Evolutionary conservation across 2,888 invertebrate species (phyloP), one percentile per base, ranked within the genome.

Genomic region (Crossocerus cetratus): DNA sequence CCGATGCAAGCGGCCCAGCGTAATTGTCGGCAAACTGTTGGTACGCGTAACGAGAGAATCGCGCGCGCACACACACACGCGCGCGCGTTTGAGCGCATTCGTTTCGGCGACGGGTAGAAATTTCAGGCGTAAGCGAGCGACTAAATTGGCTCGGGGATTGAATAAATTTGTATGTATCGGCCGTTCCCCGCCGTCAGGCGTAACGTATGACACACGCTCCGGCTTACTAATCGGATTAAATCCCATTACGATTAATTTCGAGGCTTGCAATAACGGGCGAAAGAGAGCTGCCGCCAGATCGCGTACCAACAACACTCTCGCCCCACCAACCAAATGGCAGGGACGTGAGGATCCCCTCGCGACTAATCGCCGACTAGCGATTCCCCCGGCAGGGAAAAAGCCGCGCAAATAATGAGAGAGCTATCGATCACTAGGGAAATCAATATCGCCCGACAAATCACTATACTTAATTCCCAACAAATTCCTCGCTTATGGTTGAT

Each of bases 11-110:
- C 68, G 76, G 72, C 69, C 74, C 71, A 69, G 67, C 73, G 81
- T 86, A 84, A 86, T 84, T 81, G 83, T 80, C 83, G 80, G 75
- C 84, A 82, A 84, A 84, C 80, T 72, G 81, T 84, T 84, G 75
- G 80, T 82, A 80, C 75, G 77, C 76, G 79, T 84, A 84, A 86
- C 85, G 83, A 83, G 83, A 81, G 32, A 5, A 11, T 8, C 32
- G 11, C 32, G 32, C 3, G 11, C 32, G 11, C 32, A 32, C 32
- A 32, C 11, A 32, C 8, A 8, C 8, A 2, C 32, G 11, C 11
- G 32, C 8, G 11, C 11, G 5, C 76, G 72, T 69, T 16, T 14
- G 43, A 43, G 13, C 43, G 66, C 68, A 76, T 80, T 83, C 76
- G 78, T 83, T 76, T 76, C 76, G 76, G 32, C 69, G 73, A 65